Percentiles rank a stretch among this genome's conserved stretches.
These are phyloP conservation scores for Caenorhabditis sulstoni DNA, from an alignment of 2,888 invertebrate genomes.

Conservation along the genomic window DNA sequence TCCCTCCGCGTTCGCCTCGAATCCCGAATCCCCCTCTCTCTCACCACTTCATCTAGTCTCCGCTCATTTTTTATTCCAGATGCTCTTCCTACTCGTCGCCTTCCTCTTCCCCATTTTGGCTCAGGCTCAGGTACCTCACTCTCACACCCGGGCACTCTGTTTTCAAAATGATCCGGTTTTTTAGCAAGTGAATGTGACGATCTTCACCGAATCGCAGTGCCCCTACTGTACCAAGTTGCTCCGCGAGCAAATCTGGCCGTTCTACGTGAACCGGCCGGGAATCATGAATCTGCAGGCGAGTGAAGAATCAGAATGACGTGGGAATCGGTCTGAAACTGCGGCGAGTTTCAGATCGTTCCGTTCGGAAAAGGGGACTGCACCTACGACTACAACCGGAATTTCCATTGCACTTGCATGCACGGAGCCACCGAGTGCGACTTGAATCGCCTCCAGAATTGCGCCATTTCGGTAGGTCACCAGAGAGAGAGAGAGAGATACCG, in stretches of 20 bases:
- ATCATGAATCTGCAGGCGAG: constrained; percentile 80
- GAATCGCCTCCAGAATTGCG: constrained; percentile 79
- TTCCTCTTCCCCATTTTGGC: constrained; percentile 30
- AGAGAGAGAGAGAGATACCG: too few species aligned
- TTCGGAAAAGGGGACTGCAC: constrained; percentile 80
- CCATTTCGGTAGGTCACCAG: constrained; percentile 77
- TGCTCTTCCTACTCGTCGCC: constrained; percentile 48
- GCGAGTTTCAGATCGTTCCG: constrained; percentile 73
- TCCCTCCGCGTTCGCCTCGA: constrained; percentile 14
- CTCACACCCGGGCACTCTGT: too few species aligned
- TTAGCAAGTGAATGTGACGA: constrained; percentile 76
- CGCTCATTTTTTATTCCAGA: constrained; percentile 40
- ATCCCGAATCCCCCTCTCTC: too few species aligned
- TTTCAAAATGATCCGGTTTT: too few species aligned
- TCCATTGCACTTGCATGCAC: constrained; percentile 79
- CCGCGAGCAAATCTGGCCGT: constrained; percentile 80
- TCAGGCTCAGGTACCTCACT: constrained; percentile 43
- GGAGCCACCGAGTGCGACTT: constrained; percentile 80
- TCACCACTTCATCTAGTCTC: too few species aligned
- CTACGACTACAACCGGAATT: constrained; percentile 77
- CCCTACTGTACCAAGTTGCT: constrained; percentile 79
- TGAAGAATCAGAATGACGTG: not conserved
- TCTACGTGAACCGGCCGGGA: constrained; percentile 78
- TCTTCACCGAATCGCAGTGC: constrained; percentile 80
- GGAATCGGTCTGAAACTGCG: not conserved